Base-by-base conservation (phyloP, 2,113 vertebrate genomes). In the Cottus gobio region DNA sequence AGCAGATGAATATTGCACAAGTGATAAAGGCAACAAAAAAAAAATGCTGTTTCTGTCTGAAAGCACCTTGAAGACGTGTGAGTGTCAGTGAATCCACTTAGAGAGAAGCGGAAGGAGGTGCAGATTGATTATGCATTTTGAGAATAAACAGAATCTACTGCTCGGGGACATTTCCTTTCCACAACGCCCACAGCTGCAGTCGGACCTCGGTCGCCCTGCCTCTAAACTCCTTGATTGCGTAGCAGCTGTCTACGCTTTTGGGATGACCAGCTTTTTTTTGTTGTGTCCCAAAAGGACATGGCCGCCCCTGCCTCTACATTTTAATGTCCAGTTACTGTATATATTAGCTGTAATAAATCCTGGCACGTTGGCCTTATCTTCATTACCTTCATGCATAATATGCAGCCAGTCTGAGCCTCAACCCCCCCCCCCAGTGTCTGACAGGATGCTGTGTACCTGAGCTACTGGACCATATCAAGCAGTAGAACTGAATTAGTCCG, bases 401-500 rank as follows among this genome's bases (percentile, higher is more conserved):
- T 79, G 26, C 28, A 86, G 75, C 57, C 36, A 50, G 44, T 79
- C 63, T 85, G 20, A 62, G 39, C 22, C 56, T 69, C 62, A 30
- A 36, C 57, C 36, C 69, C 31, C 60, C 60, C 39, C 69, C 37
- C 61, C 60, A 20, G 24, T 62, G 46, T 85, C 66, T 78, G 72
- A 66, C 79, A 79, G 73, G 58, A 87, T 89, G 84, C 88, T 86
- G 31, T 70, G 81, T 76, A n/a, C 46, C 71, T 74, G 20, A 61
- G 57, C 56, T 64, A 34, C 42, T 73, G 48, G 76, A 77, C 72
- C 58, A 52, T 70, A 74, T 66, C 50, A 87, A 70, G 63, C 63
- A 36, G 52, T 37, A 54, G 26, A 12, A 50, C 57, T 61, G 64
- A 83, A 83, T 85, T 77, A 77, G 74, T 75, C 46, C 61, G 54